These are phyloP conservation scores for Pharmacophagus antenor DNA, from an alignment of 2,888 invertebrate species.

Conservation along the genomic window DNA sequence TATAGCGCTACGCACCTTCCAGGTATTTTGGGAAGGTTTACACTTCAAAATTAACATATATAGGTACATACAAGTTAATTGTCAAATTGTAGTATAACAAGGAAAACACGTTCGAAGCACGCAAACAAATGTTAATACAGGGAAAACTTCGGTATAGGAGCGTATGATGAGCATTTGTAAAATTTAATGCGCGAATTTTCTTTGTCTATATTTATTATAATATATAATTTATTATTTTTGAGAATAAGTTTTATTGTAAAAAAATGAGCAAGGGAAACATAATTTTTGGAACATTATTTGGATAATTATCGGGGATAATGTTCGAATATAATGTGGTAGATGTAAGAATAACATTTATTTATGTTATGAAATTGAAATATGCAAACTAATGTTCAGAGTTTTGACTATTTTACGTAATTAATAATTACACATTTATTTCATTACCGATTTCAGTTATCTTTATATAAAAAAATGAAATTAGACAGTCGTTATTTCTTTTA, in stretches of 20 bases:
- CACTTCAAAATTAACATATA: slow-evolving; percentile 17
- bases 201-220: slow-evolving; percentile 5
- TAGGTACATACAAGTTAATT: slow-evolving; percentile 35
- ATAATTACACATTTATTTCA: neutral
- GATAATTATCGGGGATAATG: neutral
- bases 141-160: slow-evolving; percentile 65
- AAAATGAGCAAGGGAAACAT: neutral
- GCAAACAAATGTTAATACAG: slow-evolving; percentile 62
- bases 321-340: too few relatives aligned
- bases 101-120: slow-evolving; percentile 46
- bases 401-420: slow-evolving; percentile 52
- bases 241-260: slow-evolving; percentile 5
- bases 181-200: slow-evolving; percentile 15
- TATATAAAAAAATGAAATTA: neutral
- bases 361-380: slow-evolving; percentile 9
- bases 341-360: slow-evolving; percentile 3
- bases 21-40: slow-evolving; percentile 58
- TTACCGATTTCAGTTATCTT: neutral
- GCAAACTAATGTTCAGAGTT: slow-evolving; percentile 33
- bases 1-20: slow-evolving; percentile 47
- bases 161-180: slow-evolving; percentile 75
- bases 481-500: slow-evolving; percentile 19
- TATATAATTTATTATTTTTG: neutral
- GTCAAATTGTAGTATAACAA: slow-evolving; percentile 33
- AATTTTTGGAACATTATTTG: slow-evolving; percentile 3